Evolutionary conservation across 30 jellyfish, hydroid and myxozoan species (phyloP).

Genomic region (Pelagia noctiluca): DNA sequence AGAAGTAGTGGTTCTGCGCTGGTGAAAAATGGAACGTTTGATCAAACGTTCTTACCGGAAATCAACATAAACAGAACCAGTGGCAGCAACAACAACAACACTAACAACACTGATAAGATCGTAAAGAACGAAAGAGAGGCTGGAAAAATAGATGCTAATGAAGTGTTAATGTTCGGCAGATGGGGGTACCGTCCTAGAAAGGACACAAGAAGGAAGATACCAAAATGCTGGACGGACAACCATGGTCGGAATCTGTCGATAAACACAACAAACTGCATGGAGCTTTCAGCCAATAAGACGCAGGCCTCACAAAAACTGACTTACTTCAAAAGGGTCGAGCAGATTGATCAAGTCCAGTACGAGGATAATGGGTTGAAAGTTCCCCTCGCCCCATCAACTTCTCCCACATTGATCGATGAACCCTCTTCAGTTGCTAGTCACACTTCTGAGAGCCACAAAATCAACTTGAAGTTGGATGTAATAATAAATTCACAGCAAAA

Average conservation of each 20-base stretch:
- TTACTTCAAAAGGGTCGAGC: not conserved
- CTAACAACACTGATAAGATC: too few species aligned
- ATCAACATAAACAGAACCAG: not conserved
- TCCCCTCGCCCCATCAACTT: not conserved
- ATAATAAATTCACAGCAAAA: not conserved
- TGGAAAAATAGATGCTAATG: not conserved
- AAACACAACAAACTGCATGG: not conserved
- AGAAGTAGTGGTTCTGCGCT: not conserved
- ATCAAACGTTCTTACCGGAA: not conserved
- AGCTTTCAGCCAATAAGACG: not conserved
- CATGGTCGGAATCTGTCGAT: not conserved
- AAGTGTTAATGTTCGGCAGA: not conserved
- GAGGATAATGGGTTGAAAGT: not conserved
- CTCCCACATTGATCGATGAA: not conserved
- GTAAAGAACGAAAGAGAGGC: too few species aligned
- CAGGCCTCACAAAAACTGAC: not conserved
- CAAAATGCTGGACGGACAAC: not conserved
- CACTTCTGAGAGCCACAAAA: not conserved
- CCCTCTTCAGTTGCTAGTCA: not conserved
- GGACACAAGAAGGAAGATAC: not conserved
- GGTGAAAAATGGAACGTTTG: not conserved
- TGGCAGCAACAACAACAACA: not conserved
- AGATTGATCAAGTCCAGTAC: not conserved
- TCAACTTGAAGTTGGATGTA: not conserved
- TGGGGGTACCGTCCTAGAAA: conserved; percentile 4